Conservation (phyloP, 2,888 invertebrate genomes). For the Heteromyza rotundicornis region DNA sequence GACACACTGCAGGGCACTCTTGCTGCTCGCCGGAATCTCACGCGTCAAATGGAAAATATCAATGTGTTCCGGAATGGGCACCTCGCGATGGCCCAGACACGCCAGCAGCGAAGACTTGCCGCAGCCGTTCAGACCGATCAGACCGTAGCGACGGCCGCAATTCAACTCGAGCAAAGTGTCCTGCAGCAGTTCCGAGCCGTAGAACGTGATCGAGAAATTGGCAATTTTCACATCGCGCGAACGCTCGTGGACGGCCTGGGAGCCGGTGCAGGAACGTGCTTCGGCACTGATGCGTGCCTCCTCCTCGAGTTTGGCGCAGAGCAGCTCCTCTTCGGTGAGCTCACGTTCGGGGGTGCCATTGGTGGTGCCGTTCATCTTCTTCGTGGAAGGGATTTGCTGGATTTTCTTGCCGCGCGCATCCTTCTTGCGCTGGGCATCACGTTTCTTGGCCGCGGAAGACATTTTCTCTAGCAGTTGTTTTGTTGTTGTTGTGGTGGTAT, state of each 20-base stretch:
- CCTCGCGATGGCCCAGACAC: constrained; percentile 89
- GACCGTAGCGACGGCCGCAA: constrained; percentile 94
- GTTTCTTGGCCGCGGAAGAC: constrained; percentile 99
- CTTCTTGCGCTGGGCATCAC: constrained; percentile 96
- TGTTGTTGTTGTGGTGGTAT: no score
- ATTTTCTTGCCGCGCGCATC: constrained; percentile 75
- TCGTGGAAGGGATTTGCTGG: constrained; percentile 63
- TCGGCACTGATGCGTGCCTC: constrained; percentile 94
- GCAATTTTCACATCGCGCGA: constrained; percentile 96
- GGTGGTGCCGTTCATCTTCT: constrained; percentile 66
- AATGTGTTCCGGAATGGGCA: constrained; percentile 94
- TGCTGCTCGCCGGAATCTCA: constrained; percentile 98
- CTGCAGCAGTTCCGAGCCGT: constrained; percentile 93
- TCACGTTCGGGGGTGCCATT: constrained; percentile 66
- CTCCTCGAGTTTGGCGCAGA: constrained; percentile 85
- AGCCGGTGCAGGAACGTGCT: constrained; percentile 93
- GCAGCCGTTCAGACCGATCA: constrained; percentile 97
- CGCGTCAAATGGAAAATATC: constrained; percentile 97
- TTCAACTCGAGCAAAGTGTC: constrained; percentile 97
- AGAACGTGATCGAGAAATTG: constrained; percentile 96
- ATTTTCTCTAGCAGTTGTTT: constrained; percentile 65
- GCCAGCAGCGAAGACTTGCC: constrained; percentile 96
- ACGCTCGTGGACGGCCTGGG: constrained; percentile 92
- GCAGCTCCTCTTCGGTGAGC: constrained; percentile 69
- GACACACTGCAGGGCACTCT: constrained; percentile 93